phyloP scores from a whole-genome alignment of 92 coral and sea anemone species.

The Zoanthus sansibaricus region DNA sequence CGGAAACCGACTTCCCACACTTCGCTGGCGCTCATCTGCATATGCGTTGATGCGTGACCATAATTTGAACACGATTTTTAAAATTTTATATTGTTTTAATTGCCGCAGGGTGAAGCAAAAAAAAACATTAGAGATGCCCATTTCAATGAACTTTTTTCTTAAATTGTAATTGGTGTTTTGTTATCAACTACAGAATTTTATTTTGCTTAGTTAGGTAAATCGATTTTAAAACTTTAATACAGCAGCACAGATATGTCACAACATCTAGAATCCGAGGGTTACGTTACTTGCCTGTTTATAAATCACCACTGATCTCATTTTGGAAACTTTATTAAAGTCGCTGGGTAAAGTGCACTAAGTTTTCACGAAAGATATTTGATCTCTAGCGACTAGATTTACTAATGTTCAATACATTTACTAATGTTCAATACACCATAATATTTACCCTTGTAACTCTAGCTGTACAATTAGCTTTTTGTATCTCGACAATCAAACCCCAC shows the following conservation, averaged over 20 bases:
- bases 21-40: conserved; percentile 13
- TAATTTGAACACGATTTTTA: conserved; percentile 14
- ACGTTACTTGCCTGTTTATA: no score
- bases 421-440: background rate
- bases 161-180: background rate
- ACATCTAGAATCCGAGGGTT: no score
- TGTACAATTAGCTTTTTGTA: background rate
- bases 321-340: no score
- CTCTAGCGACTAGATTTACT: background rate
- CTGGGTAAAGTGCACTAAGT: background rate
- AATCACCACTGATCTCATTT: no score
- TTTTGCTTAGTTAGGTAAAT: background rate
- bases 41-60: conserved; percentile 42
- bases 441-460: background rate
- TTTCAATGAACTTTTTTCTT: background rate
- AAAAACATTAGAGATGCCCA: background rate
- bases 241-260: no score
- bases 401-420: background rate
- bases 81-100: background rate
- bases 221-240: background rate
- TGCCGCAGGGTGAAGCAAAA: conserved; percentile 5
- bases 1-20: conserved; percentile 39
- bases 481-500: background rate
- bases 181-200: background rate
- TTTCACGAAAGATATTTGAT: background rate